Base-by-base conservation (phyloP, 2,113 vertebrate species). In the Bucco capensis region DNA sequence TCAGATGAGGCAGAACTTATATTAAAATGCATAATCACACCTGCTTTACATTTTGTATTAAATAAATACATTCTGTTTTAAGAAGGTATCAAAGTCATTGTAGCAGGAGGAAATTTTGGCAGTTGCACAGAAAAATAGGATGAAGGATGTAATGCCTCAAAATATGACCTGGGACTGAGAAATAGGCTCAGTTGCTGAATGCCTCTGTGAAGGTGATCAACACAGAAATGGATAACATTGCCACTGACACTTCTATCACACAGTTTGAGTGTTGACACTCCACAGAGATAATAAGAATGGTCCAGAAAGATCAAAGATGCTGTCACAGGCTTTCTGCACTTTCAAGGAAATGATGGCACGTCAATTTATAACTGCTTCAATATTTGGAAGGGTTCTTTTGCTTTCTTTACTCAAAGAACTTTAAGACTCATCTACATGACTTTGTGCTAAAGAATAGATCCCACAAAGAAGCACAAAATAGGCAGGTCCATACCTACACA, bases 301-400 rank as follows among this genome's bases (percentile, higher is more conserved):
- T 70, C 84, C 72, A 58, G 67, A 42, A 93, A 79, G 73, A 94
- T 88, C 62, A 88, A 87, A 95, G 90, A 77, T 93, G 56, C 50
- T 79, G 40, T 87, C 0, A 0, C 40, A 35, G 56, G 44, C 46
- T 94, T 86, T 69, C 73, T 90, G 58, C 22, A 79, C 40, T 83
- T 88, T 79, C 70, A 93, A 72, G 66, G 35, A 95, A 50, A 79
- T 79, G 71, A 76, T 35, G 35, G 74, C 42, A 69, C 38, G 78
- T 79, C 46, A 73, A 62, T 93, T 95, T 82, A 82, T 90, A 73
- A 50, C 64, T 47, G 25, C 30, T 86, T 94, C 81, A 90, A 10
- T 76, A 80, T 82, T 93, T 92, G 56, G 66, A 94, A 89, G 73
- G 51, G 30, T 69, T 86, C 47, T 73, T 90, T 93, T 85, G 61